phyloP scores from a whole-genome alignment of 2,888 invertebrate genomes.

The Omphaloscelis lunosa region DNA sequence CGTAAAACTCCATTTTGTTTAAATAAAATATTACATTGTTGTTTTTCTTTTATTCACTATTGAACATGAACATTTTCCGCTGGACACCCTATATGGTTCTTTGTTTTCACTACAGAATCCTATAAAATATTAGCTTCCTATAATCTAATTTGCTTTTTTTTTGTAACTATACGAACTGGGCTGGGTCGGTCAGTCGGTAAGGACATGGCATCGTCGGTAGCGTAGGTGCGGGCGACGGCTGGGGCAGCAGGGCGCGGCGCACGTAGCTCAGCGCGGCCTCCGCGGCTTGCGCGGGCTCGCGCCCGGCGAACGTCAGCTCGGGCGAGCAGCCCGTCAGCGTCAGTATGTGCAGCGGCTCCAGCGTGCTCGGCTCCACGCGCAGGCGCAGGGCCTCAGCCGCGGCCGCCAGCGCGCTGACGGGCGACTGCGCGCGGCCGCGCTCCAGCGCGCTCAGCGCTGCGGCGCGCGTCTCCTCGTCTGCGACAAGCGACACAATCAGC shows the following conservation, averaged over 20 bases:
- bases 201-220: background rate
- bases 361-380: slow-evolving; percentile 48
- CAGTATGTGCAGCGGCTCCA: slow-evolving; percentile 66
- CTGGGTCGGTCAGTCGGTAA: background rate
- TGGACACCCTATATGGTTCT: no score
- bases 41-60: no score
- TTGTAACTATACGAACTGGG: background rate
- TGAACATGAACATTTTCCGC: no score
- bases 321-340: slow-evolving; percentile 66
- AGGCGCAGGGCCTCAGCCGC: slow-evolving; percentile 69
- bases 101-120: background rate
- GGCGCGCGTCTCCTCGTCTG: slow-evolving; percentile 63
- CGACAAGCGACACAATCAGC: slow-evolving; percentile 7
- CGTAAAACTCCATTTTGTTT: no score
- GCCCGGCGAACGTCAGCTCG: slow-evolving; percentile 67
- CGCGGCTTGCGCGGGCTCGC: slow-evolving; percentile 65
- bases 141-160: background rate
- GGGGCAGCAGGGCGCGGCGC: slow-evolving; percentile 65
- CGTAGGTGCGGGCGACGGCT: background rate
- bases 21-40: no score
- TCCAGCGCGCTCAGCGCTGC: slow-evolving; percentile 52
- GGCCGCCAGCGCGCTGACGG: slow-evolving; percentile 60
- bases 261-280: slow-evolving; percentile 72
- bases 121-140: background rate
- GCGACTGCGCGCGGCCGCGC: slow-evolving; percentile 23